Base-by-base conservation (phyloP, 2,113 vertebrate species). In the Mionectes macconnelli region DNA sequence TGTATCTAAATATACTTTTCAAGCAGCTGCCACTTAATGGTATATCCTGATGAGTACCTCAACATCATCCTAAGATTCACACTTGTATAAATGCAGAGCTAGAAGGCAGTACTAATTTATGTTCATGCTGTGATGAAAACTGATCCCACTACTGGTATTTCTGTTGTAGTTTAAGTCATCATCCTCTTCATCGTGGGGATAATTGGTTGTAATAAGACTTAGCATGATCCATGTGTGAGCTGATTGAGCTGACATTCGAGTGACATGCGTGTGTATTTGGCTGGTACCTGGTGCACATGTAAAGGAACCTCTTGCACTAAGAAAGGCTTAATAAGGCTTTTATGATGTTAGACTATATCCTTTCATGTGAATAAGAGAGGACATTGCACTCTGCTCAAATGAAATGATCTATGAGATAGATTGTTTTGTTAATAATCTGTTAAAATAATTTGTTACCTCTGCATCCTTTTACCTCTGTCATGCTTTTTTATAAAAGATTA, bases 161-260 rank as follows among this genome's bases (percentile, higher is more conserved):
- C 84, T 79, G 89, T 87, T 18, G 30, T 66, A 37, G 44, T 74
- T 97, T 75, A 94, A 73, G 78, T 4, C n/a, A 37, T 75, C 73
- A 81, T 90, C 76, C 64, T 92, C 76, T 92, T 37, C 64, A 87
- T 39, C 12, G 21, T 40, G 87, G 77, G 85, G 86, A 85, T 70
- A 95, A 90, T 64, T 30, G 94, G 73, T 90, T 93, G 64, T 79
- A 89, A 84, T 84, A 83, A 92, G 50, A 90, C 27, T 86, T 72
- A 92, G 59, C 27, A 45, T 49, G 35, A 79, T 60, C 52, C 22
- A 14, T 47, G n/a, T 45, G 63, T 62, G 68, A 91, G 39, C 88
- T 90, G 84, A 93, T 84, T 62, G 68, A 91, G 39, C 88, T 90
- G 84, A 93, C 84, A 75, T 53, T 88, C 17, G 10, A 67, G 9